phyloP scores from a whole-genome alignment of 2,888 invertebrate genomes.

The Linhomoeus sp. region DNA sequence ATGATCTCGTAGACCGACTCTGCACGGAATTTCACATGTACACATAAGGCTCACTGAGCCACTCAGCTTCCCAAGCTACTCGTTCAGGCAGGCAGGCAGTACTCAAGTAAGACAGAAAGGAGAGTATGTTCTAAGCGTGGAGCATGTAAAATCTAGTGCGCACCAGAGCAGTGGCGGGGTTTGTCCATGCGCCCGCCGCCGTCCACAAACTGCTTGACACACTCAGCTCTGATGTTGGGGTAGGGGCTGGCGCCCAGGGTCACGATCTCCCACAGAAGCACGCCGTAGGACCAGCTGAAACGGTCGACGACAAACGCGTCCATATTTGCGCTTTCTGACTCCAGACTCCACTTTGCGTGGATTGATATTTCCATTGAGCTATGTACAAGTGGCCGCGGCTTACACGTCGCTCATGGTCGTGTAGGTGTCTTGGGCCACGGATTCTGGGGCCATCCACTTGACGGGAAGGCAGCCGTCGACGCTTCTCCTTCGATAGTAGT shows the following conservation, averaged over 20 bases:
- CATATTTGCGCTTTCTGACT: too few species aligned
- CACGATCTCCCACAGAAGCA: constrained; percentile 91
- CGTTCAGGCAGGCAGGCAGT: too few species aligned
- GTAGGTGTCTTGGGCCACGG: constrained; percentile 67
- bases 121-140: too few species aligned
- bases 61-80: too few species aligned
- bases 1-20: too few species aligned
- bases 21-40: too few species aligned
- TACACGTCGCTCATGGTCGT: constrained; percentile 44
- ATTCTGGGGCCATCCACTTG: constrained; percentile 99
- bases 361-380: too few species aligned
- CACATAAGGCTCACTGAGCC: too few species aligned
- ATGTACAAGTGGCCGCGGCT: background rate
- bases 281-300: constrained; percentile 76
- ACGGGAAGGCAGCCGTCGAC: constrained; percentile 87
- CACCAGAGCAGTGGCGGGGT: constrained; percentile 60
- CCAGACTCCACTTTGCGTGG: too few species aligned
- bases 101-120: too few species aligned
- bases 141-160: too few species aligned
- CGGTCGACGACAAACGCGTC: too few species aligned
- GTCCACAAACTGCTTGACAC: constrained; percentile 65
- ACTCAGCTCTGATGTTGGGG: constrained; percentile 75
- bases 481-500: constrained; percentile 68
- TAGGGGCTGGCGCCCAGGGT: constrained; percentile 91
- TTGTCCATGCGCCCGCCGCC: constrained; percentile 85